These are phyloP conservation scores for Cabera pusaria DNA, from an alignment of 2,888 invertebrate species.

Conservation along the genomic window DNA sequence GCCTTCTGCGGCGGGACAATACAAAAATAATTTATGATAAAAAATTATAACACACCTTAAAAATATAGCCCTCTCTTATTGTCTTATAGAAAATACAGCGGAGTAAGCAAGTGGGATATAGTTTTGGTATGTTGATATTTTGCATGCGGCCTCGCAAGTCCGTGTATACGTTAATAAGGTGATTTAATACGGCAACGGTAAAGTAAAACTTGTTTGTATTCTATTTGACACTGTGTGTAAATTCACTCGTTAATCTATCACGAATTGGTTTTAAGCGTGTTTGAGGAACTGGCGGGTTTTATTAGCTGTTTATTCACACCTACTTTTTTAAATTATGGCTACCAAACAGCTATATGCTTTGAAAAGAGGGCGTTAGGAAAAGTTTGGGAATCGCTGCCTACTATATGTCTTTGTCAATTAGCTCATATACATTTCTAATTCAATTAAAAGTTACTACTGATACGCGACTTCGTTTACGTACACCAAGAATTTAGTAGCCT, in stretches of 20 bases:
- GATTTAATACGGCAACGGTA: conserved; percentile 58
- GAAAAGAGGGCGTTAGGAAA: no score
- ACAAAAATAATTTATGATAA: conserved; percentile 39
- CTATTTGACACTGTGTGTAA: conserved; percentile 40
- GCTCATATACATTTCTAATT: no score
- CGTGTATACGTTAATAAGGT: conserved; percentile 56
- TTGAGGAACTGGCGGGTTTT: conserved; percentile 4
- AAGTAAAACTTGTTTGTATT: conserved; percentile 34
- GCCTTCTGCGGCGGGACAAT: conserved; percentile 34
- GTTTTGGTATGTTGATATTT: conserved; percentile 33
- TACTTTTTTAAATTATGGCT: no score
- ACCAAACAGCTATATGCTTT: no score
- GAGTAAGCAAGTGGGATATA: conserved; percentile 36
- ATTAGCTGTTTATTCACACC: conserved; percentile 7
- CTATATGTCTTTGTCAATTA: no score
- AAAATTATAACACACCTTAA: conserved; percentile 30
- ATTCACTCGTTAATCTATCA: conserved; percentile 23
- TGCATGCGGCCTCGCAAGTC: conserved; percentile 54
- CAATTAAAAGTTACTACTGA: no score
- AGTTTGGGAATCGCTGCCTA: no score
- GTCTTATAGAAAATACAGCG: conserved; percentile 6
- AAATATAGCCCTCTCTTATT: conserved; percentile 30
- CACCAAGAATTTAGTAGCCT: no score
- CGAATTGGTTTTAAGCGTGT: conserved; percentile 16
- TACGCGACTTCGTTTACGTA: no score